phyloP scores from a whole-genome alignment of 2,888 invertebrate species.

The Biston stratarius region DNA sequence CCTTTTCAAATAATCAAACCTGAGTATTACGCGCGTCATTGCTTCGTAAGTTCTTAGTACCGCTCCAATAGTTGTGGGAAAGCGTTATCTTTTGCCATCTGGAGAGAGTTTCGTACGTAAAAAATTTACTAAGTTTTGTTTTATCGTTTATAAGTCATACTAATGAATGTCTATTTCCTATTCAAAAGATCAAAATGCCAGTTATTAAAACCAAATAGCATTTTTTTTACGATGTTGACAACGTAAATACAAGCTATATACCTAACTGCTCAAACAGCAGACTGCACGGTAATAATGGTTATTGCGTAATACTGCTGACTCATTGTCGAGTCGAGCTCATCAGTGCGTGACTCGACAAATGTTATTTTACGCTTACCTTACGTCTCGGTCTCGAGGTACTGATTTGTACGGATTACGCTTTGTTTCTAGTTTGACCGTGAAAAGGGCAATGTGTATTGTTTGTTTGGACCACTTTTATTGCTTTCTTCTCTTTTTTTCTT shows the following conservation, averaged over 20 bases:
- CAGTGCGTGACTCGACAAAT: constrained; percentile 72
- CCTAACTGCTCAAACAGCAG: constrained; percentile 26
- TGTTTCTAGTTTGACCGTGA: constrained; percentile 65
- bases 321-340: constrained; percentile 58
- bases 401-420: constrained; percentile 58
- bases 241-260: constrained; percentile 24
- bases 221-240: not conserved
- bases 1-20: too few relatives aligned
- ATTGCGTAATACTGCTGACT: constrained; percentile 72
- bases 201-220: not conserved
- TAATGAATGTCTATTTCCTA: too few relatives aligned
- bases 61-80: too few relatives aligned
- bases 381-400: constrained; percentile 55
- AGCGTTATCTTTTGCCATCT: too few relatives aligned
- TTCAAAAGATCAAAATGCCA: not conserved
- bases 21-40: too few relatives aligned
- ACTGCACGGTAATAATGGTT: constrained; percentile 27
- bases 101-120: too few relatives aligned
- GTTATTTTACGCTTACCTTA: constrained; percentile 49
- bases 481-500: constrained; percentile 1
- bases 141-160: too few relatives aligned
- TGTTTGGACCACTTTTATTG: constrained; percentile 26
- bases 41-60: too few relatives aligned
- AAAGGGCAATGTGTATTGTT: constrained; percentile 54
- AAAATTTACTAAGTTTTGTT: too few relatives aligned